phyloP scores from a whole-genome alignment of 2,888 invertebrate genomes.

The Agapetus fuscipes region DNA sequence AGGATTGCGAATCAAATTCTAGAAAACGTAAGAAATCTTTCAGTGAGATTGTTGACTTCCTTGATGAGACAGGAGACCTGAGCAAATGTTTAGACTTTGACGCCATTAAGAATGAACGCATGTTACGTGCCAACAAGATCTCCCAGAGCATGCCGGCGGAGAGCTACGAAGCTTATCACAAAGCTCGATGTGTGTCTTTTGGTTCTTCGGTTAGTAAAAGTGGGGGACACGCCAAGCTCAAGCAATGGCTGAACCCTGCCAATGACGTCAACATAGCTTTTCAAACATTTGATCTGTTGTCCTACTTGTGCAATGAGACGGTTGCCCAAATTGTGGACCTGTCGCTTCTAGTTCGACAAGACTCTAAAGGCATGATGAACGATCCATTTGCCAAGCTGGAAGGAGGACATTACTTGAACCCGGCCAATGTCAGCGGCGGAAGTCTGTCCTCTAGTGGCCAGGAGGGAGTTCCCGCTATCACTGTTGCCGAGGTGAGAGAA shows the following conservation, averaged over 20 bases:
- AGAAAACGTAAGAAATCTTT: conserved; percentile 39
- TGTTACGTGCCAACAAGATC: conserved; percentile 38
- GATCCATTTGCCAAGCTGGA: conserved; percentile 62
- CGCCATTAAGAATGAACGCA: conserved; percentile 45
- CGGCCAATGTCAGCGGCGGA: conserved; percentile 37
- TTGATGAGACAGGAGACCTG: conserved; percentile 48
- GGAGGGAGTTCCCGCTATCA: conserved; percentile 61
- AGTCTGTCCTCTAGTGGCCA: conserved; percentile 50
- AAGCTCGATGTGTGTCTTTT: conserved; percentile 71
- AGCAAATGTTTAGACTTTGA: conserved; percentile 44
- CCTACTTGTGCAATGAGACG: conserved; percentile 83
- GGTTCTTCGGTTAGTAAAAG: conserved; percentile 38
- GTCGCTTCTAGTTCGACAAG: conserved; percentile 70
- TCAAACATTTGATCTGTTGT: conserved; percentile 65
- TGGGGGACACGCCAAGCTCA: conserved; percentile 47
- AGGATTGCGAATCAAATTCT: conserved; percentile 42
- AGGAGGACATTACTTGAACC: conserved; percentile 54
- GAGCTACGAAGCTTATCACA: conserved; percentile 68
- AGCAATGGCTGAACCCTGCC: conserved; percentile 52
- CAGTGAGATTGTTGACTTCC: conserved; percentile 40
- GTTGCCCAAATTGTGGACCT: conserved; percentile 83
- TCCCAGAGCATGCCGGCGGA: conserved; percentile 45
- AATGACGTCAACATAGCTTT: conserved; percentile 51
- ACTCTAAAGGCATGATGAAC: conserved; percentile 54
- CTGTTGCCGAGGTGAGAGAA: conserved; percentile 73